phyloP scores from a whole-genome alignment of 2,113 vertebrate genomes.

The Boulengeromyrus knoepffleri region DNA sequence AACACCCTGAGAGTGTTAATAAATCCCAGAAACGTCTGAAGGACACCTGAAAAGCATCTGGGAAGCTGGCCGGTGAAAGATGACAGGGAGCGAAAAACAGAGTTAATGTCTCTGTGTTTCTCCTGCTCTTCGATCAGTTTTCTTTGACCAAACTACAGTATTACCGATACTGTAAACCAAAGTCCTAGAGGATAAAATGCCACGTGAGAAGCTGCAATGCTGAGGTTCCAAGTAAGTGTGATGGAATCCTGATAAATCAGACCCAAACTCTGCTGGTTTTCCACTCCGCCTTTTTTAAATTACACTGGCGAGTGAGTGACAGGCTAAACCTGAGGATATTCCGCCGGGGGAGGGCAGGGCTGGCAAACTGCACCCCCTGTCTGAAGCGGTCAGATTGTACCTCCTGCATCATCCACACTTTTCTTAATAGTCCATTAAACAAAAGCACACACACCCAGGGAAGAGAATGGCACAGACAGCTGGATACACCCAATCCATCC shows the following conservation, averaged over 20 bases:
- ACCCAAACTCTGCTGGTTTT: not conserved
- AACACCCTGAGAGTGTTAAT: not conserved
- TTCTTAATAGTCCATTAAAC: not conserved
- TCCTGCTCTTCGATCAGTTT: not conserved
- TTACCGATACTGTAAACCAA: not conserved
- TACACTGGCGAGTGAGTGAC: not conserved
- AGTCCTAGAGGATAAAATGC: not conserved
- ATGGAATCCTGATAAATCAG: not conserved
- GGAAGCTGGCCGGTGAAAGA: not conserved
- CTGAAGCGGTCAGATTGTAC: not conserved
- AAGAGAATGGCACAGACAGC: not conserved
- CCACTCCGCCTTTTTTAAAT: not conserved
- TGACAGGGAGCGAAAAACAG: not conserved
- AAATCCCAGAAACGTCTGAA: not conserved
- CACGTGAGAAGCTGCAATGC: not conserved
- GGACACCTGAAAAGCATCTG: not conserved
- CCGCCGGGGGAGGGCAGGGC: not conserved
- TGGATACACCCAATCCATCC: not conserved
- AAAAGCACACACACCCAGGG: not conserved
- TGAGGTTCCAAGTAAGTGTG: not conserved
- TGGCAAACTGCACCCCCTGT: not conserved
- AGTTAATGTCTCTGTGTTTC: not conserved
- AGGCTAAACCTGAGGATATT: not conserved
- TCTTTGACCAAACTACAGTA: not conserved
- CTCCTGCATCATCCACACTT: not conserved